Conservation (phyloP, 2,797 vertebrate genomes). For the Sebastiscus albofasciatus region DNA sequence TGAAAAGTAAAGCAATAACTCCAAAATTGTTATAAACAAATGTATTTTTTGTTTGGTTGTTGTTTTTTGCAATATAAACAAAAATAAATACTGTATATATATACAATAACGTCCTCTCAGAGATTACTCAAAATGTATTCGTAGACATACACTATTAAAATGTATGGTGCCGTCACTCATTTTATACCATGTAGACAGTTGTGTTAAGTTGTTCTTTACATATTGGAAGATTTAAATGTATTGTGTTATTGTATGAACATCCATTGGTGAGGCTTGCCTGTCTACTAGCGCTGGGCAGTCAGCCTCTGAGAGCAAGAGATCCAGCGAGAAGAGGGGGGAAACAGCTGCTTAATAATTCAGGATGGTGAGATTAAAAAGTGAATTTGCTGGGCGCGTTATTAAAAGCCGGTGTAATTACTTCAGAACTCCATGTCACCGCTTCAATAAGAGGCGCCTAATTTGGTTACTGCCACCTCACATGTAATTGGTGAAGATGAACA, state of each 20-base stretch:
- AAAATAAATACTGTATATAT: no score
- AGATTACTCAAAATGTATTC: not conserved
- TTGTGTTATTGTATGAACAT: not conserved
- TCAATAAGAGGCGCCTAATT: conserved; percentile 79
- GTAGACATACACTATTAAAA: no score
- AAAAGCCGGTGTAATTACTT: conserved; percentile 84
- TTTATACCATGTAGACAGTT: not conserved
- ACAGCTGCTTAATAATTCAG: conserved; percentile 86
- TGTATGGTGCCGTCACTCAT: not conserved
- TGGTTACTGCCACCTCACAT: conserved; percentile 75
- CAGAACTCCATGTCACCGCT: conserved; percentile 76
- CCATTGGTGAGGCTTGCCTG: not conserved
- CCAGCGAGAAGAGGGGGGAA: conserved; percentile 50
- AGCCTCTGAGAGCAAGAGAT: conserved; percentile 46
- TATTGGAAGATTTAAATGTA: not conserved
- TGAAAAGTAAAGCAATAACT: not conserved
- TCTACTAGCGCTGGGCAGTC: not conserved
- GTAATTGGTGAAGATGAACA: conserved; percentile 81
- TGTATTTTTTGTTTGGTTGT: not conserved
- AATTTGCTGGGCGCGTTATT: conserved; percentile 79
- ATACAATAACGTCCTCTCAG: not conserved
- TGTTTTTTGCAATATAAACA: not conserved
- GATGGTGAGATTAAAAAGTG: conserved; percentile 82
- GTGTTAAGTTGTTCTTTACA: not conserved
- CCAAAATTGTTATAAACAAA: not conserved